Conservation (phyloP, 2,888 invertebrate genomes). For the Ephialtes manifestator region DNA sequence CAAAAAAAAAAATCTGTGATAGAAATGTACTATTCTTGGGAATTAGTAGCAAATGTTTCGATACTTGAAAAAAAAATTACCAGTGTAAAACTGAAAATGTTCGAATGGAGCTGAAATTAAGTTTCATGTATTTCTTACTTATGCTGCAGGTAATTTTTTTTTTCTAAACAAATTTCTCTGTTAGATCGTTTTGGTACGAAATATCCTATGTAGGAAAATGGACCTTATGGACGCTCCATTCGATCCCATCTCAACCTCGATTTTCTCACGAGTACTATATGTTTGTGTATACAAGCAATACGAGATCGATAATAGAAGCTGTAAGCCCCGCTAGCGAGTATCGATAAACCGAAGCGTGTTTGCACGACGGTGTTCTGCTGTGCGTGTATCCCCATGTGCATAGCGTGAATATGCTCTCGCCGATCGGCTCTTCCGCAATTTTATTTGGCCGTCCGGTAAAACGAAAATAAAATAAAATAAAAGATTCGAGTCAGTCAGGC, state of each 20-base stretch:
- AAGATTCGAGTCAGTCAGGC: slow-evolving; percentile 22
- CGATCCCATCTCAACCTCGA: slow-evolving; percentile 62
- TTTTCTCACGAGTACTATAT: slow-evolving; percentile 20
- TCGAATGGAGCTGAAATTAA: too few relatives aligned
- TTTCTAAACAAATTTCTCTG: neutral
- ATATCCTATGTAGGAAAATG: slow-evolving; percentile 13
- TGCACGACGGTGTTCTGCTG: slow-evolving; percentile 35
- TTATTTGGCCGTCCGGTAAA: slow-evolving; percentile 24
- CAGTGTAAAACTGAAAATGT: too few relatives aligned
- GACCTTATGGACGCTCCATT: slow-evolving; percentile 11
- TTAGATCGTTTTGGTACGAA: neutral
- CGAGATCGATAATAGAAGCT: slow-evolving; percentile 60
- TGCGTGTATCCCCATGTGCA: slow-evolving; percentile 29
- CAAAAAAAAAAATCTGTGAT: too few relatives aligned
- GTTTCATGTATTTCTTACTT: neutral
- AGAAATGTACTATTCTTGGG: neutral
- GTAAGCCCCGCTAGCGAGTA: slow-evolving; percentile 51
- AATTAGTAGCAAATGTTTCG: neutral
- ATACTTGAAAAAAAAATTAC: too few relatives aligned
- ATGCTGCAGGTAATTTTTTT: neutral
- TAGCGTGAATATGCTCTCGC: slow-evolving; percentile 23
- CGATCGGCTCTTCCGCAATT: slow-evolving; percentile 37
- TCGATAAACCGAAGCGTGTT: slow-evolving; percentile 54
- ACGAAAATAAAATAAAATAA: neutral
- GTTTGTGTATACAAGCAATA: slow-evolving; percentile 33